Percentiles rank a stretch among this genome's conserved stretches.
Evolutionary conservation across 2,797 vertebrate genomes (phyloP).

Genomic region (Sylvia borin): DNA sequence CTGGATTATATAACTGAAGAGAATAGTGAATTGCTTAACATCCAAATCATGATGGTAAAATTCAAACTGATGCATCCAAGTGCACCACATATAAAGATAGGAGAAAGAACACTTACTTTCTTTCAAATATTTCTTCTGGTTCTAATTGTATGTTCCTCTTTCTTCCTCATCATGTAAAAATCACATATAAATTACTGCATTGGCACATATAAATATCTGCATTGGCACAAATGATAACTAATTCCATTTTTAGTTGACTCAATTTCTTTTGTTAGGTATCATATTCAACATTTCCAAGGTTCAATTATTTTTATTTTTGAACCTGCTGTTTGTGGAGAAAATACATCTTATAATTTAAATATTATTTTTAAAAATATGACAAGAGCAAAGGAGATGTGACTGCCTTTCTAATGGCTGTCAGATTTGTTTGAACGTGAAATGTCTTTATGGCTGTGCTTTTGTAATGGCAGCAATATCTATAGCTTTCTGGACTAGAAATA

Average conservation of each 20-base stretch:
- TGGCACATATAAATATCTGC: background rate
- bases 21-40: background rate
- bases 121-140: background rate
- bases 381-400: background rate
- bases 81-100: background rate
- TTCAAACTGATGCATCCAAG: background rate
- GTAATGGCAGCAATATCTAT: background rate
- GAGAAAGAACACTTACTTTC: fast-evolving
- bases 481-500: background rate
- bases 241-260: background rate
- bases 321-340: background rate
- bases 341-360: background rate
- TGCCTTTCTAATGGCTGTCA: background rate
- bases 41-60: background rate
- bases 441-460: background rate
- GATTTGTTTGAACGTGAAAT: background rate
- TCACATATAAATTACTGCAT: background rate
- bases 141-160: background rate
- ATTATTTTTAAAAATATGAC: background rate
- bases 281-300: background rate
- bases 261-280: background rate
- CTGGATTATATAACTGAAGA: background rate
- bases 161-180: background rate
- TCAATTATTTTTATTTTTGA: background rate
- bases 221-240: background rate